A percentile compares a stretch with the other conserved stretches of the same genome.
These are phyloP conservation scores for Ophioderma brevispina DNA, from an alignment of 35 echinoderm and acorn worm genomes.

Conservation along the genomic window DNA sequence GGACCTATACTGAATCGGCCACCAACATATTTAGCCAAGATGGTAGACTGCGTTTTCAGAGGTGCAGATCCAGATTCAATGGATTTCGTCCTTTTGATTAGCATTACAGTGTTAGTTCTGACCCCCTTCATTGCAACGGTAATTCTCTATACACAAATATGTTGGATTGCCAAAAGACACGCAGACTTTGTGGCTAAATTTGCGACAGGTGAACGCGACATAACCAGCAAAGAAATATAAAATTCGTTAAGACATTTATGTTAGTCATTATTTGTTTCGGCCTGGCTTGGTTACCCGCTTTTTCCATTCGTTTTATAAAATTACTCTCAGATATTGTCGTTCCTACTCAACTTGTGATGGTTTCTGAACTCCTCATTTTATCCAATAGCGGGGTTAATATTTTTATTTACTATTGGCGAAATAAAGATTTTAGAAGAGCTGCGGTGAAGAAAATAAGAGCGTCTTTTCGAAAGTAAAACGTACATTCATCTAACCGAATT, in stretches of 20 bases:
- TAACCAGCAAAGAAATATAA: neutral
- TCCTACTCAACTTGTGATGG: neutral
- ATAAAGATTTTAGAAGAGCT: neutral
- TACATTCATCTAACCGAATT: no score
- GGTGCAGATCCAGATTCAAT: neutral
- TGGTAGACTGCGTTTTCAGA: neutral
- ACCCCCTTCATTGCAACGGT: neutral
- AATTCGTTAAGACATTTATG: neutral
- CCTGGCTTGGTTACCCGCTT: neutral
- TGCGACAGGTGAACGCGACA: neutral
- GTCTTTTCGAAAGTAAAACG: no score
- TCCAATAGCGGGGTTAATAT: neutral
- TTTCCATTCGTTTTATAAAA: neutral
- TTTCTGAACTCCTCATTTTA: neutral
- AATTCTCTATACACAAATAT: neutral
- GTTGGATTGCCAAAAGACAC: neutral
- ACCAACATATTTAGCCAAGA: neutral
- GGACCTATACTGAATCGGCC: neutral
- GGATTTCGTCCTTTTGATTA: neutral
- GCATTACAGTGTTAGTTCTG: neutral
- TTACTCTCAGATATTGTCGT: neutral
- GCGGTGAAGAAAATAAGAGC: neutral
- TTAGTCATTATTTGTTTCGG: neutral
- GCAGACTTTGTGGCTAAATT: neutral
- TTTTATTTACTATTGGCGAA: neutral